Conservation (phyloP, 2,113 vertebrate species). For the Ammodytes dubius region DNA sequence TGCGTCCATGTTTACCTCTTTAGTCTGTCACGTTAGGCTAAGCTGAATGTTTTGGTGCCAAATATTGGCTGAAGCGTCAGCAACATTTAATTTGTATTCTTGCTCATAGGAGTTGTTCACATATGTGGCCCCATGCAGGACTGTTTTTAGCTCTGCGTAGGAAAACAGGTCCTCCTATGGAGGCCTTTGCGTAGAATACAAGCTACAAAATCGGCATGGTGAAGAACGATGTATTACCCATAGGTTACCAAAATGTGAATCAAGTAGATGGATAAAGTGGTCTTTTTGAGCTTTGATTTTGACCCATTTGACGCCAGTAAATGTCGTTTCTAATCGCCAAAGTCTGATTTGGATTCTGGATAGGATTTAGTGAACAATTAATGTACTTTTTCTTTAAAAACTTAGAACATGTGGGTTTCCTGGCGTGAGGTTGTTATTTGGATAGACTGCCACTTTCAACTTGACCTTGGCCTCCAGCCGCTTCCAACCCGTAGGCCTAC, state of each 20-base stretch:
- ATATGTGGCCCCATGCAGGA: not conserved
- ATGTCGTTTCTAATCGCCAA: not conserved
- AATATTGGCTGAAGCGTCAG: not conserved
- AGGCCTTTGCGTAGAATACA: not conserved
- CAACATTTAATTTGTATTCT: not conserved
- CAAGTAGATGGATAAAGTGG: not conserved
- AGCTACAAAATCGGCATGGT: not conserved
- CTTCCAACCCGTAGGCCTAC: conserved; percentile 70
- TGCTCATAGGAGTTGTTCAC: not conserved
- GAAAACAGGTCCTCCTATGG: not conserved
- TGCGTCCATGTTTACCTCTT: not conserved
- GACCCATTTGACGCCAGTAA: not conserved
- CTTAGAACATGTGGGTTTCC: conserved; percentile 25
- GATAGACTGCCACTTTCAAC: conserved; percentile 93
- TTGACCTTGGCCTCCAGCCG: conserved; percentile 98
- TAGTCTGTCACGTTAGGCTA: not conserved
- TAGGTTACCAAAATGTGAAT: not conserved
- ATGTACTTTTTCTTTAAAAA: not conserved
- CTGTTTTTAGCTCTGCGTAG: not conserved
- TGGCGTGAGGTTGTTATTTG: conserved; percentile 75
- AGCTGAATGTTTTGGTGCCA: not conserved
- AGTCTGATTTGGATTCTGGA: not conserved
- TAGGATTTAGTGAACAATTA: not conserved
- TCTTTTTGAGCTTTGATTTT: not conserved
- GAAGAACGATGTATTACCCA: not conserved